Percentiles rank a stretch among this genome's conserved stretches.
phyloP scores from a whole-genome alignment of 37 sponge, comb jelly and placozoan genomes.

The Bolinopsis microptera region DNA sequence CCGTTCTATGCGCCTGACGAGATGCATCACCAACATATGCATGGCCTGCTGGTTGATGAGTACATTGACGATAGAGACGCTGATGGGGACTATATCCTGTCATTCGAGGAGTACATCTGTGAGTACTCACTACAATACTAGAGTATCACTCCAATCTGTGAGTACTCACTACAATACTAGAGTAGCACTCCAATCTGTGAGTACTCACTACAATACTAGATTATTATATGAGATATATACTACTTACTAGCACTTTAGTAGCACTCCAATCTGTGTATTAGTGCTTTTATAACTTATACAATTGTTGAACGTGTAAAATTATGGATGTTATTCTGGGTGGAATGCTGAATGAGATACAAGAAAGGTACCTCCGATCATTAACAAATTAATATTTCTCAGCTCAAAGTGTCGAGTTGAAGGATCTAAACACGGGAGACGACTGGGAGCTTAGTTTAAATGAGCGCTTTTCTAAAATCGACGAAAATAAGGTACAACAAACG shows the following conservation, averaged over 20 bases:
- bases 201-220: too few relatives aligned
- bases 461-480: neutral
- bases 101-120: neutral
- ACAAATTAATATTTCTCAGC: neutral
- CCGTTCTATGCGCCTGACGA: constrained; percentile 32
- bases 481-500: constrained; percentile 47
- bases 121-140: too few relatives aligned
- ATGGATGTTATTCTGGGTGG: too few relatives aligned
- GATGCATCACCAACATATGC: constrained; percentile 23
- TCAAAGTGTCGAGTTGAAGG: neutral
- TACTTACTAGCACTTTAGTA: too few relatives aligned
- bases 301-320: too few relatives aligned
- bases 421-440: neutral
- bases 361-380: too few relatives aligned
- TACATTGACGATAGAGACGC: constrained; percentile 61
- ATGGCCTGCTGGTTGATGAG: constrained; percentile 53
- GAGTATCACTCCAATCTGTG: too few relatives aligned
- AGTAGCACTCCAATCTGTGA: too few relatives aligned
- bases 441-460: neutral
- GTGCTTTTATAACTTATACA: too few relatives aligned
- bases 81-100: constrained; percentile 14
- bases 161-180: too few relatives aligned
- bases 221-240: too few relatives aligned
- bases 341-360: neutral
- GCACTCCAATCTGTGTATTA: too few relatives aligned